Base-by-base conservation (phyloP, 1,140 invertebrate genomes). In the Microplitis demolitor region DNA sequence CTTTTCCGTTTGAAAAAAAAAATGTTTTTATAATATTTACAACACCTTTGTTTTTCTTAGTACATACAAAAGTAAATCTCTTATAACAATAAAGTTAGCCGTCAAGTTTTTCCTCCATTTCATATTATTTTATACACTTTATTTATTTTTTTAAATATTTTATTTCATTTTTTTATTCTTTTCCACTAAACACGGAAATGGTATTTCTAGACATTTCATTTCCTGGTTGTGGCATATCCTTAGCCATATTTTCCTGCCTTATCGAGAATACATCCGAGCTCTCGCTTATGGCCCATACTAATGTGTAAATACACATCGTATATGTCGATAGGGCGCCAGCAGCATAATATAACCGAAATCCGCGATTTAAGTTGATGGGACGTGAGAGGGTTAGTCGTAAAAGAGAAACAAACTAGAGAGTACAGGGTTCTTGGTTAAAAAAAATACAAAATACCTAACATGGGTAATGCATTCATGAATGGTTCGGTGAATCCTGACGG, bases 401-500 rank as follows among this genome's bases (percentile, higher is more conserved):
- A 76, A 73, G 34, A 31, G 68, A 68, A 80, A 79, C 72, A 78
- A 80, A 77, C 73, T 75, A 74, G 5, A 58, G 24, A 69, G 24
- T 60, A 67, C 66, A 75, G 79, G 72, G 74, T 75, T 63, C 61
- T 45, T 45, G 11, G 6, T 45, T 5, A 45, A 6, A 45, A 45
- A 45, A 45, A 39, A 39, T 8, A 45, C 6, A 45, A 45, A 9
- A 45, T 45, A 9, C 11, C 24, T 11, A 58, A 58, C 24, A 4
- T 24, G 24, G 73, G 71, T 80, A 80, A 81, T 78, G 79, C 78
- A 80, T 81, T 82, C 79, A 78, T 79, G 80, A 82, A 80, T 74
- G 75, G 76, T 72, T 69, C 69, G n/a, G 4, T 45, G 69, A 77
- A 78, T 79, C 78, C 72, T 68, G 51, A 53, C 66, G 45, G 68